These are phyloP conservation scores for Oryctolagus cuniculus DNA, from an alignment of 2,113 vertebrate genomes.

Conservation along the genomic window mOryCun1.1 NC_091438.1:93721501-93722000, in stretches of 20 bases:
- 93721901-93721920: neutral
- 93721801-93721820: slow-evolving; percentile 3
- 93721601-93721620: neutral
- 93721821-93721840: slow-evolving; percentile 23
- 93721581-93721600: slow-evolving; percentile 24
- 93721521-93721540: neutral
- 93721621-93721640: neutral
- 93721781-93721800: slow-evolving; percentile 24
- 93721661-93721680: slow-evolving; percentile 65
- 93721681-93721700: slow-evolving; percentile 19
- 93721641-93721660: neutral
- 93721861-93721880: neutral
- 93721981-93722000: slow-evolving; percentile 96
- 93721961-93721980: slow-evolving; percentile 96
- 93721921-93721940: slow-evolving; percentile 51
- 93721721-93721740: neutral
- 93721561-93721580: neutral
- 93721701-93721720: neutral
- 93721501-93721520: slow-evolving; percentile 25
- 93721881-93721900: neutral
- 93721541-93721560: neutral
- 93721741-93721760: slow-evolving; percentile 33
- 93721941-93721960: slow-evolving; percentile 98
- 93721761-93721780: slow-evolving; percentile 19
- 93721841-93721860: neutral